Evolutionary conservation across 2,888 invertebrate genomes (phyloP).

Genomic region (Adelognathus sp.): DNA sequence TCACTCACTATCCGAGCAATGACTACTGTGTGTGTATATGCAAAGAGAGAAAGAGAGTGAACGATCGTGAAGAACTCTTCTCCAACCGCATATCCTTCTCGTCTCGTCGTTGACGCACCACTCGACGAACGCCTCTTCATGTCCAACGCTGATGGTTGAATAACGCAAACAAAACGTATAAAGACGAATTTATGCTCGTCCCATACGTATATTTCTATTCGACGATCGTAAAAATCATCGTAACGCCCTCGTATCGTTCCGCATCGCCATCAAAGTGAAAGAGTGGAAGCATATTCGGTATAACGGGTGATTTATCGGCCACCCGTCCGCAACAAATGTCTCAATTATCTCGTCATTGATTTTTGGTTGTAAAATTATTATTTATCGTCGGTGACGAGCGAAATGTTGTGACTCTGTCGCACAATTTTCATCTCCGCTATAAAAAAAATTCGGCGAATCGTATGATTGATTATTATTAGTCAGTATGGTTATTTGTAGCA

Average conservation of each 20-base stretch:
- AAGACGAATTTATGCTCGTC: conserved; percentile 37
- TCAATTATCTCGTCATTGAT: background rate
- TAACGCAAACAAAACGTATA: conserved; percentile 47
- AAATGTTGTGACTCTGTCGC: background rate
- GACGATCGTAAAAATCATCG: conserved; percentile 52
- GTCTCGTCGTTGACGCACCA: conserved; percentile 2
- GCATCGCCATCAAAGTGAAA: conserved; percentile 1
- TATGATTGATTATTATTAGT: too few relatives aligned
- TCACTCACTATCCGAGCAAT: conserved; percentile 39
- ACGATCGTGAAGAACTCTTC: conserved; percentile 44
- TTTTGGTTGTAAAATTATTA: conserved; percentile 15
- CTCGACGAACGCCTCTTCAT: background rate
- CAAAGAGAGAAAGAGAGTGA: too few relatives aligned
- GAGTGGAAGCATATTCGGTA: background rate
- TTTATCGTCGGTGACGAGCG: background rate
- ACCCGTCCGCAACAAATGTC: background rate
- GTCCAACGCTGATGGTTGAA: conserved; percentile 23
- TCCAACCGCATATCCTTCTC: conserved; percentile 28
- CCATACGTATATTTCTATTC: conserved; percentile 28
- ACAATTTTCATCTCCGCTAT: background rate
- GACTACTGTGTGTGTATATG: conserved; percentile 43
- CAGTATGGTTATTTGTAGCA: too few relatives aligned
- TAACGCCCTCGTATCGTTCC: background rate
- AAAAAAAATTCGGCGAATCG: too few relatives aligned
- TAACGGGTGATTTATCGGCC: background rate